phyloP scores from a whole-genome alignment of 2,888 invertebrate genomes.

The Acleris sparsana region DNA sequence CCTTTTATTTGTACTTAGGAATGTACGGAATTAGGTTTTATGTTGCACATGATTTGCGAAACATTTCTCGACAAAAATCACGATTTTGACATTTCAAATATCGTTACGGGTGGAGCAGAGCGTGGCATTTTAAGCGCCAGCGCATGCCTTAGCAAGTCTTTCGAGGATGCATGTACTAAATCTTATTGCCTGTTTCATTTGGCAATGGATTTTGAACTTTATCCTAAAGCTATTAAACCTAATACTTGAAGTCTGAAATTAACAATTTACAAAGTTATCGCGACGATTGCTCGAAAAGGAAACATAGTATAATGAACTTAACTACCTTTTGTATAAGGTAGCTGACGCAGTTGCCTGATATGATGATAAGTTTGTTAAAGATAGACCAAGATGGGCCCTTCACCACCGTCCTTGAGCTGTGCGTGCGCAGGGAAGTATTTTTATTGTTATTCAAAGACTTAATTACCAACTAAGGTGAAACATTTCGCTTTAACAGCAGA shows the following conservation, averaged over 20 bases:
- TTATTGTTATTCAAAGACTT: constrained; percentile 27
- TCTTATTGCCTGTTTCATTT: background rate
- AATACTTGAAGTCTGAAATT: background rate
- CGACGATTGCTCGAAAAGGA: background rate
- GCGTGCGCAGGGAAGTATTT: constrained; percentile 36
- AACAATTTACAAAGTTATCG: constrained; percentile 16
- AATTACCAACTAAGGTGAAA: constrained; percentile 15
- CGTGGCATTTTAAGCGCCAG: constrained; percentile 68
- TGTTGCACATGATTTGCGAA: constrained; percentile 65
- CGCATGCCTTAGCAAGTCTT: constrained; percentile 53
- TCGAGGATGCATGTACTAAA: constrained; percentile 32
- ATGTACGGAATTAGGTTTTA: constrained; percentile 43
- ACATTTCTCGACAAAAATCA: constrained; percentile 77
- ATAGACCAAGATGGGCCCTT: constrained; percentile 43
- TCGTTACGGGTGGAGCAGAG: constrained; percentile 67
- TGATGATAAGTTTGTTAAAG: constrained; percentile 20
- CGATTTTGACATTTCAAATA: constrained; percentile 80
- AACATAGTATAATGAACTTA: constrained; percentile 12
- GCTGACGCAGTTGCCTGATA: background rate
- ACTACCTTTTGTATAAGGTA: constrained; percentile 8
- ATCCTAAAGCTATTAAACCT: constrained; percentile 3
- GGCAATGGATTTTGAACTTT: constrained; percentile 17
- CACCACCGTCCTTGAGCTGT: constrained; percentile 42
- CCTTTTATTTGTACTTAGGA: constrained; percentile 37
- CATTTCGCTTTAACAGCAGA: background rate